These are phyloP conservation scores for Tachyglossus aculeatus DNA, from an alignment of 2,797 vertebrate genomes.

Conservation along the genomic window DNA sequence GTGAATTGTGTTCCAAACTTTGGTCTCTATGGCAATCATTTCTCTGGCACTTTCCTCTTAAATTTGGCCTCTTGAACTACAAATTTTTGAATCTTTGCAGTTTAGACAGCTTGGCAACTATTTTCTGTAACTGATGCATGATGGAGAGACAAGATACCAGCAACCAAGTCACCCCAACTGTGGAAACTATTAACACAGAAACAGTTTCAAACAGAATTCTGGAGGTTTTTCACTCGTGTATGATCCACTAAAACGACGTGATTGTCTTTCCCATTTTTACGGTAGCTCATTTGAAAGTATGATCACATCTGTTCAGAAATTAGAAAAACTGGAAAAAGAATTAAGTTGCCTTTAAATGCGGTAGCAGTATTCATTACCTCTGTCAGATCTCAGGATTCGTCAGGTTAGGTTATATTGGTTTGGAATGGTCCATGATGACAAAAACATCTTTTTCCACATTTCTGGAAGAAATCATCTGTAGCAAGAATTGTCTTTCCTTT, in stretches of 20 bases:
- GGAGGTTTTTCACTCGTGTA: slow-evolving; percentile 37
- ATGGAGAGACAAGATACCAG: slow-evolving; percentile 39
- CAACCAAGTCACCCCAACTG: slow-evolving; percentile 31
- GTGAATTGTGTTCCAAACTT: no score
- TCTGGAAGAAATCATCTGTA: no score
- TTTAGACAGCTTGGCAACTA: slow-evolving; percentile 35
- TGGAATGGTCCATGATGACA: no score
- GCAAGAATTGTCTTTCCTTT: no score
- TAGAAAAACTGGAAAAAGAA: slow-evolving; percentile 33
- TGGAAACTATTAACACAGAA: slow-evolving; percentile 27
- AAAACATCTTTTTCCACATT: no score
- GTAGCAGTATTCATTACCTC: no score
- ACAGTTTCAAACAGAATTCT: slow-evolving; percentile 29
- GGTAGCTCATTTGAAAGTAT: slow-evolving; percentile 52
- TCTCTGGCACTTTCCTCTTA: slow-evolving; percentile 9
- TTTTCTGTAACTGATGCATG: slow-evolving; percentile 39
- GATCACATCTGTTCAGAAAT: slow-evolving; percentile 39
- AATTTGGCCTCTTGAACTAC: slow-evolving; percentile 21
- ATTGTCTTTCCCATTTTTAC: slow-evolving; percentile 25
- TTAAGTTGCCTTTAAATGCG: no score
- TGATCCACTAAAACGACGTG: slow-evolving; percentile 45
- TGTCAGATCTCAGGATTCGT: no score
- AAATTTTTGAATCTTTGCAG: slow-evolving; percentile 46
- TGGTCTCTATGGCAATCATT: not conserved
- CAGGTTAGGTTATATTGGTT: no score